Base-by-base conservation (phyloP, 2,113 vertebrate genomes). In the Alligator sinensis region DNA sequence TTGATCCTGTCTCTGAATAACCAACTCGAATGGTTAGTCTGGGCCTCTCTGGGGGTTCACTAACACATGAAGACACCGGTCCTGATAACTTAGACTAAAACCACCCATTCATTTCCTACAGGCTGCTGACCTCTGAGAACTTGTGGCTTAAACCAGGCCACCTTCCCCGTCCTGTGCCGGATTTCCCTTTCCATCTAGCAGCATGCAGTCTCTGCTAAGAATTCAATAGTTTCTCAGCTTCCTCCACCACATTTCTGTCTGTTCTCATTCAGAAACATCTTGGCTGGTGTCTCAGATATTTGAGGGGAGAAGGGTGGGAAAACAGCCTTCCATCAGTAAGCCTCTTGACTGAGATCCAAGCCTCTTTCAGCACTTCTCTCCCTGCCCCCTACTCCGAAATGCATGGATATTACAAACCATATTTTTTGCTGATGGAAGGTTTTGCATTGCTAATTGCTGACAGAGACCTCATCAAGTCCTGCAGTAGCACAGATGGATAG, bases 91-190 rank as follows among this genome's bases (percentile, higher is more conserved):
- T 19, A 58, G 19, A 34, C 27, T 17, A 63, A 80, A 24, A 47
- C 34, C 70, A 22, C 34, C 70, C 24, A 74, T 74, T 74, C 2
- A 11, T 61, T 66, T 91, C 96, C 95, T 88, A 1, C 64, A 94
- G 94, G 89, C 27, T 87, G 89, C 74, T 82, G 79, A 68, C 81
- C 70, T 91, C 94, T 92, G 77, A 5, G 47, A 87, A 95, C 91
- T 85, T 10, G 80, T 70, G 93, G 82, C 89, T 95, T 24, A 92
- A 62, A 21, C 84, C 54, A 62, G 82, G 82, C 89, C 62, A 77
- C 4, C 55, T 55, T 27, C 77, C 84, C 25, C 80, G 62, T n/a
- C 95, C 87, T 28, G 70, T 3, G 0, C 3, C 1, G 57, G 47
- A 70, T 30, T 57, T 84, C 84, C 9, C 70, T 68, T 84, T 70